phyloP scores from a whole-genome alignment of 2,888 invertebrate genomes.

The Laothoe populi region DNA sequence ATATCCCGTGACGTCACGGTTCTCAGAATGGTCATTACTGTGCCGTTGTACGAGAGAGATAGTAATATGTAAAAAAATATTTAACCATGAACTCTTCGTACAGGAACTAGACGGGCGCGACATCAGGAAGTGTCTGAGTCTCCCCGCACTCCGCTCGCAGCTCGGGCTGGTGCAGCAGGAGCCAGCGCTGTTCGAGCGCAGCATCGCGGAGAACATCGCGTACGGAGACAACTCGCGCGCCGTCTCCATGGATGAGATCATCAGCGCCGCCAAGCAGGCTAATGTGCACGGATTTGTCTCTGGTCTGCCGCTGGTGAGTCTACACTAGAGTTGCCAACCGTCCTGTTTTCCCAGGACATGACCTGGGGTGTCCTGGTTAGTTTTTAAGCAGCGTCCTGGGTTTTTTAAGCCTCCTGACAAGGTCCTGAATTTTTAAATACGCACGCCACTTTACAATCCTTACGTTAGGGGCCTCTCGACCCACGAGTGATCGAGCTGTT shows the following conservation, averaged over 20 bases:
- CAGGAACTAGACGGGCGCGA: conserved; percentile 81
- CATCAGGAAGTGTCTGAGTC: conserved; percentile 83
- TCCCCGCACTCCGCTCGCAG: conserved; percentile 88
- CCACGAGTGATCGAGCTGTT: too few relatives aligned
- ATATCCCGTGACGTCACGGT: too few relatives aligned
- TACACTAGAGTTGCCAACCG: too few relatives aligned
- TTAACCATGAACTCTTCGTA: background rate
- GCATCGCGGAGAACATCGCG: conserved; percentile 93
- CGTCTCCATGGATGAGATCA: conserved; percentile 88
- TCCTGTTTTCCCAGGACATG: too few relatives aligned
- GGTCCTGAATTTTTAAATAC: too few relatives aligned
- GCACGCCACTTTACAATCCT: too few relatives aligned
- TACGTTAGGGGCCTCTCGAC: too few relatives aligned
- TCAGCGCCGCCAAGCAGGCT: conserved; percentile 88
- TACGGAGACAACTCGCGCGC: conserved; percentile 90
- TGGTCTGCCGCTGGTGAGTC: conserved; percentile 86
- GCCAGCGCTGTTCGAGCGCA: conserved; percentile 91
- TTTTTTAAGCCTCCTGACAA: too few relatives aligned
- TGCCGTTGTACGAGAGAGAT: too few relatives aligned
- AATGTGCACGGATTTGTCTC: conserved; percentile 91
- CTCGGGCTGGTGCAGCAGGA: conserved; percentile 94
- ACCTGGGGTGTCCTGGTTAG: too few relatives aligned
- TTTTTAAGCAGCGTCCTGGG: too few relatives aligned
- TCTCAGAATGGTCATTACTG: too few relatives aligned
- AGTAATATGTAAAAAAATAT: background rate